Conservation (phyloP, 2,888 invertebrate species). For the Amblyjoppa proteus region DNA sequence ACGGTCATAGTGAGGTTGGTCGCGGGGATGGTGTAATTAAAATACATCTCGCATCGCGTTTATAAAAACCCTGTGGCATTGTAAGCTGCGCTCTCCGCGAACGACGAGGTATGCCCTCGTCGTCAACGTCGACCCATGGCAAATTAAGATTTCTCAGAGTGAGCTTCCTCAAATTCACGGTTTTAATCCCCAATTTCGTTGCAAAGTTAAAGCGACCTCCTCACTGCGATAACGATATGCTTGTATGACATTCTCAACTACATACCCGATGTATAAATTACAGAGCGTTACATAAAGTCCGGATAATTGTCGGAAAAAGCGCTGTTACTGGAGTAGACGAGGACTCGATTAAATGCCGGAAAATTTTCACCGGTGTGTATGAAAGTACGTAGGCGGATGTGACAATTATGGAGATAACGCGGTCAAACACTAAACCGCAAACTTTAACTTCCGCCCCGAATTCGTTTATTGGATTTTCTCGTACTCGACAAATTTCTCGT, state of each 20-base stretch:
- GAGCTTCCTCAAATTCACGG: slow-evolving; percentile 31
- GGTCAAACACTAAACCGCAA: slow-evolving; percentile 1
- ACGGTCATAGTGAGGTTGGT: slow-evolving; percentile 34
- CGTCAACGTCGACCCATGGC: neutral
- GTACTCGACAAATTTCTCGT: neutral
- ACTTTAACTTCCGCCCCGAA: neutral
- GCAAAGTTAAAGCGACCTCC: neutral
- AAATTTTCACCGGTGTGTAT: neutral
- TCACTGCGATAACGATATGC: neutral
- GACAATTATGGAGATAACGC: neutral
- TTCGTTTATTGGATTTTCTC: slow-evolving; percentile 14
- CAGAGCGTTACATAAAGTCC: neutral
- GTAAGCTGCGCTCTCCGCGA: neutral
- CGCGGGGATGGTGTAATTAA: slow-evolving; percentile 48
- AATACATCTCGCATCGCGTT: slow-evolving; percentile 43
- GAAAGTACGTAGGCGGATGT: neutral
- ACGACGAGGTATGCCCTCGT: slow-evolving; percentile 25
- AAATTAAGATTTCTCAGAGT: slow-evolving; percentile 48
- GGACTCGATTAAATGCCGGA: neutral
- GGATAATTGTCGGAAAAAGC: neutral
- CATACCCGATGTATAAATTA: neutral
- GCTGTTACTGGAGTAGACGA: neutral
- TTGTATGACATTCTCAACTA: neutral
- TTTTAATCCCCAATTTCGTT: slow-evolving; percentile 28
- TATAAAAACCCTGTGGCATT: slow-evolving; percentile 35